These are phyloP conservation scores for Leptobrachium leishanense DNA, from an alignment of 2,113 vertebrate genomes.

Conservation along the genomic window DNA sequence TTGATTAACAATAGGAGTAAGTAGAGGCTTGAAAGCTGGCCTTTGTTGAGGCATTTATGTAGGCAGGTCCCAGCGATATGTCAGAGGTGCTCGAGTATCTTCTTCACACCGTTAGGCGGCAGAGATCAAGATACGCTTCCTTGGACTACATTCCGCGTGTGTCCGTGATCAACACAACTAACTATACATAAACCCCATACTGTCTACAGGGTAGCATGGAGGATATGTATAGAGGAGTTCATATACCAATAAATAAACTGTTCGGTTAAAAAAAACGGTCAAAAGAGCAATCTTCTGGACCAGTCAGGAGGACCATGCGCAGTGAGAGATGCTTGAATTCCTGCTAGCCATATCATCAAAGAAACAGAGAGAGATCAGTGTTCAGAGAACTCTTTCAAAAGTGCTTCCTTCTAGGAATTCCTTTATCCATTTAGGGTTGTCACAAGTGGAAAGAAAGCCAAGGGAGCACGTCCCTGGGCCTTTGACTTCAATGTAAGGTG, in stretches of 20 bases:
- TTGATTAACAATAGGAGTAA: constrained; percentile 30
- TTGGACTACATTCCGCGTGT: constrained; percentile 12
- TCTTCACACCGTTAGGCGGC: constrained; percentile 21
- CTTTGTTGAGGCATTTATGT: neutral
- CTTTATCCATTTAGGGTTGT: constrained; percentile 27
- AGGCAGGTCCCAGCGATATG: neutral
- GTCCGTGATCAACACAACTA: neutral
- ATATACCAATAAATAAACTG: neutral
- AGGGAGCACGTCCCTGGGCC: neutral
- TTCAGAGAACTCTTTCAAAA: constrained; percentile 3
- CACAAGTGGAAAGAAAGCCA: constrained; percentile 26
- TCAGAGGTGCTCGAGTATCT: constrained; percentile 20
- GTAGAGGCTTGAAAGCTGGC: constrained; percentile 1
- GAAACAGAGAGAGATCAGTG: constrained; percentile 47
- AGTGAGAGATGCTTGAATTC: constrained; percentile 31
- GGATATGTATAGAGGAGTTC: constrained; percentile 20
- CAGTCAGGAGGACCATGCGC: constrained; percentile 13
- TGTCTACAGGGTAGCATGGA: constrained; percentile 20
- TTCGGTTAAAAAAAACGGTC: neutral
- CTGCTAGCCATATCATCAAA: constrained; percentile 25
- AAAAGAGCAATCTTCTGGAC: constrained; percentile 4
- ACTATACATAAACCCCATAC: constrained; percentile 30
- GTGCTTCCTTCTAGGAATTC: constrained; percentile 40
- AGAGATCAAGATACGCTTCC: constrained; percentile 19
- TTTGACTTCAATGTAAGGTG: too few species aligned